phyloP scores from a whole-genome alignment of 2,113 vertebrate genomes.

The Hyperoodon ampullatus region DNA sequence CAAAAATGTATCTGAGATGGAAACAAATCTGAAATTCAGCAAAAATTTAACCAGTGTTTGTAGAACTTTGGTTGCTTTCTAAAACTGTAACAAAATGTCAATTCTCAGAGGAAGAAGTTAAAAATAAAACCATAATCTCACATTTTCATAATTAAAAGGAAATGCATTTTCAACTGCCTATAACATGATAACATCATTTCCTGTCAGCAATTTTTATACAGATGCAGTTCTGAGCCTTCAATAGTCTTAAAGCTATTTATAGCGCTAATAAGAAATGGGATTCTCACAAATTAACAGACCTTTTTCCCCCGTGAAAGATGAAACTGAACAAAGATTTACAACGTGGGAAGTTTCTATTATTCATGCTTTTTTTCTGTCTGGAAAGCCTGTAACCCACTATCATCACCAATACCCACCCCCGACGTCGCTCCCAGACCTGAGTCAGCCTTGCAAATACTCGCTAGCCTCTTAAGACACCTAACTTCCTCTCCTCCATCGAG shows the following conservation, averaged over 20 bases:
- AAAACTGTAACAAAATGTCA: background rate
- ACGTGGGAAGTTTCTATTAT: background rate
- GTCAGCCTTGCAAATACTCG: background rate
- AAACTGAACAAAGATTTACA: conserved; percentile 29
- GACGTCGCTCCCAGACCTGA: background rate
- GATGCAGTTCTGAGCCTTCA: conserved; percentile 13
- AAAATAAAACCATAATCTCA: conserved; percentile 26
- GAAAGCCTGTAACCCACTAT: background rate
- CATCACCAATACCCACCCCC: accelerated
- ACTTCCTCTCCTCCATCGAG: background rate
- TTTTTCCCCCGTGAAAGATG: background rate
- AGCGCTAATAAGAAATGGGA: conserved; percentile 43
- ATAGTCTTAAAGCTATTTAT: conserved; percentile 16
- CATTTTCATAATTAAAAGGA: conserved; percentile 54
- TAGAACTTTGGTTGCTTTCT: background rate
- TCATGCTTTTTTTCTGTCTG: background rate
- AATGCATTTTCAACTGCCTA: conserved; percentile 28
- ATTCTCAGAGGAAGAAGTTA: background rate
- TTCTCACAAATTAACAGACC: conserved; percentile 58
- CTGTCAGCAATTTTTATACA: conserved; percentile 38
- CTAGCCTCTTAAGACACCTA: background rate
- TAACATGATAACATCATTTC: conserved; percentile 46
- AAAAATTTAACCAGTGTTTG: background rate
- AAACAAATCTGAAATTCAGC: conserved; percentile 35
- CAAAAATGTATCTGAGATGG: conserved; percentile 7